phyloP scores from a whole-genome alignment of 2,113 vertebrate species.

The Rhabdomys dilectus region DNA sequence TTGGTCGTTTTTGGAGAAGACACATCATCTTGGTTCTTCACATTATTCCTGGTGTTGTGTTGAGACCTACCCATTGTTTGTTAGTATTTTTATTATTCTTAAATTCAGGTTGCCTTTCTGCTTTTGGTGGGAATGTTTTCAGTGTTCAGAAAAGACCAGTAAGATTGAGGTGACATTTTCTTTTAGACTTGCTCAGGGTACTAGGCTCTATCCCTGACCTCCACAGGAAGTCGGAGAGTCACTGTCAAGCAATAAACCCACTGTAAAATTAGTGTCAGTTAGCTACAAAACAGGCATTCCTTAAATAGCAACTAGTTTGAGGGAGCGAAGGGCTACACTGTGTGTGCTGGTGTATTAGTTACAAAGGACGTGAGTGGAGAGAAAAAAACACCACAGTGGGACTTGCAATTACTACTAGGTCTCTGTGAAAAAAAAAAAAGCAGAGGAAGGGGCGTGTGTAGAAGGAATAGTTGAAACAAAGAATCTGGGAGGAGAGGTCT shows the following conservation, averaged over 20 bases:
- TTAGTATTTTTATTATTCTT: not conserved
- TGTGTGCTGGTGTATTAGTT: not conserved
- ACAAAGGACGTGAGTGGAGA: not conserved
- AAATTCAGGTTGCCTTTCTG: not conserved
- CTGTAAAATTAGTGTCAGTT: not conserved
- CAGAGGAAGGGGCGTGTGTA: not conserved
- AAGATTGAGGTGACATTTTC: not conserved
- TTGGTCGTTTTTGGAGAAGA: not conserved
- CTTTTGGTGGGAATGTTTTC: not conserved
- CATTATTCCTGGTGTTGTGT: not conserved
- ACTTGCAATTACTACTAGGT: not conserved
- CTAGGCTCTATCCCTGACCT: not conserved
- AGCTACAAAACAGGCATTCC: not conserved
- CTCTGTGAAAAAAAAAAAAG: not conserved
- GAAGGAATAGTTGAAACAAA: not conserved
- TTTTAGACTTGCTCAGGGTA: not conserved
- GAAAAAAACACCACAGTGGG: not conserved
- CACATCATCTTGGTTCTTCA: not conserved
- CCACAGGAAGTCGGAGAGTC: not conserved
- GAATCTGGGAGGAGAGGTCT: not conserved
- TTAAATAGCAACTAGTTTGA: not conserved
- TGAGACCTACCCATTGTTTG: not conserved
- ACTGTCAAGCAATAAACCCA: not conserved
- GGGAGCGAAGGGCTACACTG: not conserved
- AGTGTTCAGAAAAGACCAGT: not conserved